Percentiles rank a stretch among this genome's conserved stretches.
phyloP scores from a whole-genome alignment of 2,888 invertebrate species.

The Ptychoptera albimana region DNA sequence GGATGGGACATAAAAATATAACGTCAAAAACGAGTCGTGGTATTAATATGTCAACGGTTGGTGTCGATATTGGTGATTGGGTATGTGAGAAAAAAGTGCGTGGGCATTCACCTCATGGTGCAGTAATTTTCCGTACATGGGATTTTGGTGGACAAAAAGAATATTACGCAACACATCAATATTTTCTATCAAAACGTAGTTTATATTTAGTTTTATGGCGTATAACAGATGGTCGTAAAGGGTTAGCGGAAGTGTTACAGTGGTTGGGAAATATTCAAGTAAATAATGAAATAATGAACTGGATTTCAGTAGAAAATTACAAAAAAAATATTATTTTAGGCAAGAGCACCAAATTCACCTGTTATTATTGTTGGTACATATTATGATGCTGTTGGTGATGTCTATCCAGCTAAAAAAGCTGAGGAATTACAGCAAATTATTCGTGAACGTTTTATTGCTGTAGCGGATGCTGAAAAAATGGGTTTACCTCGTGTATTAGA shows the following conservation, averaged over 20 bases:
- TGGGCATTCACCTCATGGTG: constrained; percentile 56
- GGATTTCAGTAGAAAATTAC: no score
- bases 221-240: constrained; percentile 79
- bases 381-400: constrained; percentile 60
- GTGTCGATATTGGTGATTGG: constrained; percentile 95
- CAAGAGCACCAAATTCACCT: constrained; percentile 89
- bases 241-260: constrained; percentile 76
- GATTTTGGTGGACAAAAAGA: constrained; percentile 98
- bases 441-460: constrained; percentile 73
- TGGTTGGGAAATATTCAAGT: constrained; percentile 89
- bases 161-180: constrained; percentile 97
- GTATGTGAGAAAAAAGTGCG: constrained; percentile 72
- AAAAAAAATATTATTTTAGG: constrained; percentile 24
- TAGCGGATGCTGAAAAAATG: constrained; percentile 90
- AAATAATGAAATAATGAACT: constrained; percentile 6
- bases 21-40: constrained; percentile 59
- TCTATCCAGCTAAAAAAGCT: constrained; percentile 26
- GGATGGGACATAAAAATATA: constrained; percentile 82
- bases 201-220: constrained; percentile 92
- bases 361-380: constrained; percentile 95
- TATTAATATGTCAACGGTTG: constrained; percentile 84
- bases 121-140: constrained; percentile 91
- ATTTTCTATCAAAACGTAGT: constrained; percentile 89
- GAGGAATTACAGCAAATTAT: constrained; percentile 81
- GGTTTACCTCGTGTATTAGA: constrained; percentile 87